These are phyloP conservation scores for Astatoreochromis straeleni DNA, from an alignment of 2,113 vertebrate species.

Conservation along the genomic window DNA sequence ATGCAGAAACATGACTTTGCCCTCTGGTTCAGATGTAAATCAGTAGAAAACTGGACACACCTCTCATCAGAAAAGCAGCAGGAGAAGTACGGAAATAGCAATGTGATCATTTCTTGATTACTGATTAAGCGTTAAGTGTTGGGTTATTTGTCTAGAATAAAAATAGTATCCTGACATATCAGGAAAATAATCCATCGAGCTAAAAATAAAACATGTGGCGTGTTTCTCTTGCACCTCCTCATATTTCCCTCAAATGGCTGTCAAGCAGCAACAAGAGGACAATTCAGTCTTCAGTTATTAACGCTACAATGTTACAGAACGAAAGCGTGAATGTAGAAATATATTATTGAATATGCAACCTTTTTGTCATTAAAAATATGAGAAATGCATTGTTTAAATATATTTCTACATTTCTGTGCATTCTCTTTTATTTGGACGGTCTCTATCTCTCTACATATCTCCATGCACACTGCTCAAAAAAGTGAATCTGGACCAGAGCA, in stretches of 20 bases:
- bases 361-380: not conserved
- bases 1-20: not conserved
- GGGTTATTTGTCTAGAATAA: not conserved
- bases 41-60: not conserved
- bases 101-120: not conserved
- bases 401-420: not conserved
- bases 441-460: not conserved
- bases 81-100: not conserved
- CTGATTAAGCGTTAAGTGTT: not conserved
- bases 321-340: not conserved
- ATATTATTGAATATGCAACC: rapidly evolving
- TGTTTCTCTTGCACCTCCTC: not conserved
- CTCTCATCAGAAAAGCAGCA: not conserved
- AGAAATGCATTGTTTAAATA: not conserved
- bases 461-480: not conserved
- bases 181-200: not conserved
- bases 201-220: not conserved
- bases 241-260: not conserved
- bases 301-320: not conserved
- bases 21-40: not conserved
- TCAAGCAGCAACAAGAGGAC: not conserved
- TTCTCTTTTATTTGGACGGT: not conserved
- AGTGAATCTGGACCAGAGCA: not conserved
- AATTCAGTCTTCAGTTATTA: not conserved
- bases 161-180: not conserved